These are phyloP conservation scores for Capromys pilorides DNA, from an alignment of 2,797 vertebrate genomes.

Conservation along the genomic window DNA sequence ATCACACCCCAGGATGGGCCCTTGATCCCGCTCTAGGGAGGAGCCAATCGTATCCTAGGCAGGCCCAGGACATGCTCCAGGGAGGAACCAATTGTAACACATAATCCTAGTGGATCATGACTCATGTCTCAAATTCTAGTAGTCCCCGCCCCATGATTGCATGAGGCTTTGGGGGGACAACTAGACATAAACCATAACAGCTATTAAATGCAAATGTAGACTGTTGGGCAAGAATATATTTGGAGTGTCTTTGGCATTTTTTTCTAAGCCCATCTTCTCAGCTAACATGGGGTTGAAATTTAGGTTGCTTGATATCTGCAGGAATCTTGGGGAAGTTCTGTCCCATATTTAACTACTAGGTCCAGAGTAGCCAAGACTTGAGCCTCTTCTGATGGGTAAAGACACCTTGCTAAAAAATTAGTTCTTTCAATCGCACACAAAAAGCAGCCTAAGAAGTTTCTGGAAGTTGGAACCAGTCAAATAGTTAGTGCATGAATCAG, in stretches of 20 bases:
- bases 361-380: background rate
- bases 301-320: background rate
- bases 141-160: too few species aligned
- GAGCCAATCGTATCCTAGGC: too few species aligned
- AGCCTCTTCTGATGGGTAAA: background rate
- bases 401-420: background rate
- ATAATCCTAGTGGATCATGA: too few species aligned
- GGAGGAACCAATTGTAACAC: too few species aligned
- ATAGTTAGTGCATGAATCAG: conserved; percentile 1
- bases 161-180: too few species aligned
- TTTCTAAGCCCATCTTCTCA: background rate
- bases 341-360: background rate
- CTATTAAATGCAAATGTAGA: background rate
- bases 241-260: background rate
- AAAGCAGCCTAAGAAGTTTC: conserved; percentile 10
- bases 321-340: background rate
- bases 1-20: too few species aligned
- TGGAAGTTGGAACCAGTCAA: background rate
- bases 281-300: background rate
- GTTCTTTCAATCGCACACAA: background rate
- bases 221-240: background rate
- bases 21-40: too few species aligned
- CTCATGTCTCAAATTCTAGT: too few species aligned
- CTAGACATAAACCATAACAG: too few species aligned
- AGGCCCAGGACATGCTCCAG: too few species aligned